Evolutionary conservation across 2,797 vertebrate species (phyloP), one percentile per base, ranked within the genome.

Genomic region (Acipenser oxyrinchus): DNA sequence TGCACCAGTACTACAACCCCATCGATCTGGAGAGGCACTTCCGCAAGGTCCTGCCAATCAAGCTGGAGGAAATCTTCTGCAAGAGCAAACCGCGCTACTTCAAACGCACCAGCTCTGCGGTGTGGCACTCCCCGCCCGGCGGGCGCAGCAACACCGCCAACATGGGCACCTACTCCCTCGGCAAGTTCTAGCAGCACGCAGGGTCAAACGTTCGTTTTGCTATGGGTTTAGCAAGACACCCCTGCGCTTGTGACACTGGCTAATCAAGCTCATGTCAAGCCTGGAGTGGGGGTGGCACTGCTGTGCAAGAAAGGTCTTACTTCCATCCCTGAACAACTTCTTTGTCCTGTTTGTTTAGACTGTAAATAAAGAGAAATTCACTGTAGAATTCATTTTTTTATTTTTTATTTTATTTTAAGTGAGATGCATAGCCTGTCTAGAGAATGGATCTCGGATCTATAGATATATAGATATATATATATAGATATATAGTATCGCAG

Each of bases 71-170:
- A 52, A 94, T 99, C 67, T 99, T 98, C 75, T 88, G 89, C 73
- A 96, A 94, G 82, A 96, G 75, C 80, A 99, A 98, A 62, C 94
- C 96, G 0, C 91, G 94, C 4, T 98, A 94, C 77, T 92, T 93
- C 68, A 97, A 97, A 76, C 93, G 96, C 58, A 99, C 96, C 0
- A 98, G 96, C 78, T 99, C 96, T 0, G 95, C 96, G 0, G 93
- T 95, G 7, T 98, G 96, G 96, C 86, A 93, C 72, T 96, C 94
- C 0, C 94, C 94, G 0, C 96, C 95, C 0, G 72, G 52, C 6
- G 11, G 6, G 12, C 9, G 77, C 0, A 74, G 60, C 0, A 0
- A 71, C 69, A 75, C 76, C 67, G 12, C 74, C 0, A 73, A 67
- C 0, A n/a, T 82, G 9, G 74, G 74, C 48, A 63, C 79, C 6